Evolutionary conservation across 2,797 vertebrate species (phyloP), one percentile per base, ranked within the genome.

Genomic region (Pelodytes ibericus): DNA sequence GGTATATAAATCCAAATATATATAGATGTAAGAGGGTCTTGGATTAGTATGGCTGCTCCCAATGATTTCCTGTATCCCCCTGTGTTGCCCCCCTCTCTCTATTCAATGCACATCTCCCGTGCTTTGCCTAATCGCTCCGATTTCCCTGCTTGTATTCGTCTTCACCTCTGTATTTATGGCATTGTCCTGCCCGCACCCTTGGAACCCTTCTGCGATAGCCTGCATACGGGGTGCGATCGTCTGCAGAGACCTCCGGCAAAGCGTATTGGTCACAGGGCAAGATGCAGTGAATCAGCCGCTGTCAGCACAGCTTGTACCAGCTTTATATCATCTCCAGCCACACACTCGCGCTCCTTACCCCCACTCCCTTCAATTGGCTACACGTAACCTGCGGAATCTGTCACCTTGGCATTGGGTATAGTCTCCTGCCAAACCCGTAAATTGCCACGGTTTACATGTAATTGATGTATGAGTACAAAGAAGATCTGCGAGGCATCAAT

Each of bases 341-440:
- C 76, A 68, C 70, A 26, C 30, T 9, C 64, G 68, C 24, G 56
- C 56, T 44, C 63, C 25, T 26, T 56, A 29, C 20, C 31, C 44
- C n/a, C n/a, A 29, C 20, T 25, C 62, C 41, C 29, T 18, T 72
- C 64, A 30, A 70, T 73, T 73, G 71, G 76, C 76, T 73, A 73
- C 71, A 73, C 57, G 58, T 68, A 79, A 79, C 70, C 76, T 62
- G 77, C 71, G 22, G 57, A 63, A 79, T 79, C 47, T 79, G 77
- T 79, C 71, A 73, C 77, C 77, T 74, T 74, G 77, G 71, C 77
- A 74, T n/a, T 36, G 41, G 63, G 30, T 24, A 62, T 4, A 15
- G 30, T 78, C 70, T 72, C 41, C 70, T 78, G 76, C 76, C 77
- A 79, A 69, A 69, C 71, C 70, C 22, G 63, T 78, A 78, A 78